Base-by-base conservation (phyloP, 1,140 invertebrate species). In the Drosophila quadrilineata region DNA sequence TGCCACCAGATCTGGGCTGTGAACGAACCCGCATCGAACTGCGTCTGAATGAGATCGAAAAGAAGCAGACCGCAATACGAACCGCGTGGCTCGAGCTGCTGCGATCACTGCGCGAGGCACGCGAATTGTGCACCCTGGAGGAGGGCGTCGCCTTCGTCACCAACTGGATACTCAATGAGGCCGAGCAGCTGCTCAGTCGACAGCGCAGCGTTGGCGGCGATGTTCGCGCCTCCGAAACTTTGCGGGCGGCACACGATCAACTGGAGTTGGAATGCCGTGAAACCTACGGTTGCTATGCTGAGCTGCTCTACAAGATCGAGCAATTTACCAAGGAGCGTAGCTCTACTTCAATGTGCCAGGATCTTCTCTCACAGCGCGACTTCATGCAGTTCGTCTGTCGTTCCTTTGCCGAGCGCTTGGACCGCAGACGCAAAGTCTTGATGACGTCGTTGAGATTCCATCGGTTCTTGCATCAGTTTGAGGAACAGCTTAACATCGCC, bases 371-470 rank as follows among this genome's bases (percentile, higher is more conserved):
- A 0, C 94, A 94, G 59, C 91, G 92, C 62, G 94, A 94, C 72
- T 94, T 94, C 77, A 95, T 96, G 95, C 94, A 96, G 88, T 95
- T 95, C 60, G 93, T 95, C 0, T 95, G 94, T 71, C 92, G 94
- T 45, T 95, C 93, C 74, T 96, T 95, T 77, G 95, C 95, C 0
- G 92, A 92, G 17, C 91, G 95, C n/a, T 86, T 96, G 38, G 95
- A 96, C 73, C 91, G 94, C 29, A 89, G 95, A 21, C 89, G 95
- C 56, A 95, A 94, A 72, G 91, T 95, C n/a, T 87, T 96, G 3
- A 94, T 95, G 33, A 94, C 94, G 2, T 95, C 94, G 1, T 91
- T 94, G 53, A 89, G 94, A 71, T 96, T 96, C 88, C 95, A 95
- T 85, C 91, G 95, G 22, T 90, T 95, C 17, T 93, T 95, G 35